Evolutionary conservation across 2,888 invertebrate species (phyloP).

Genomic region (Marasmarcha lunaedactyla): DNA sequence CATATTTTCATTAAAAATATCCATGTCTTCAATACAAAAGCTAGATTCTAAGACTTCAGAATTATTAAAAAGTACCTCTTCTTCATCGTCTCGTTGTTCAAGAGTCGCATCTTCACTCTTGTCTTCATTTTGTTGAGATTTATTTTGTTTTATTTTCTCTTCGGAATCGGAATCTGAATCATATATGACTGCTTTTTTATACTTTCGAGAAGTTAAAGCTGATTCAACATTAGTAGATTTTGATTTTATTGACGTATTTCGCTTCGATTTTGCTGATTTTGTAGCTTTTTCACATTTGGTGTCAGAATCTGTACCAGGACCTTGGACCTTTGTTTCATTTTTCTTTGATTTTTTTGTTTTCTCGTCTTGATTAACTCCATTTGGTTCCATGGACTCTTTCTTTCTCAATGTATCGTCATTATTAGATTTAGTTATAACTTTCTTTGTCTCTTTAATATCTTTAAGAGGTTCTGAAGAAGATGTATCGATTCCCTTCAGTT

Average conservation of each 20-base stretch:
- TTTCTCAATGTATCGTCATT: background rate
- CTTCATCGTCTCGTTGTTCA: background rate
- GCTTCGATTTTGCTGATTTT: slow-evolving; percentile 31
- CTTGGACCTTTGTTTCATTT: slow-evolving; percentile 2
- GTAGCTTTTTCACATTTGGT: slow-evolving; percentile 13
- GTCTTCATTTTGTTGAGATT: background rate
- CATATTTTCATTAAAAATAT: slow-evolving; percentile 45
- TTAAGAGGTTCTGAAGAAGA: slow-evolving; percentile 5
- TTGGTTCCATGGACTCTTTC: background rate
- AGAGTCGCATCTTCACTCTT: background rate
- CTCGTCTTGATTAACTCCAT: slow-evolving; percentile 1
- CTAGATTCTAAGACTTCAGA: slow-evolving; percentile 21
- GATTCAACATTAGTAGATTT: slow-evolving; percentile 9
- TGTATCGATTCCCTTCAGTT: slow-evolving; percentile 14
- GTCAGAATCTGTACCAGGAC: slow-evolving; percentile 4
- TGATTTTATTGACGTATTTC: slow-evolving; percentile 17
- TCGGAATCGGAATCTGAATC: slow-evolving; percentile 31
- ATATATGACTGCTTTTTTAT: slow-evolving; percentile 23
- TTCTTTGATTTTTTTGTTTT: background rate
- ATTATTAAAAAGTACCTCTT: slow-evolving; percentile 2
- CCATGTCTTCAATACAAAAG: slow-evolving; percentile 40
- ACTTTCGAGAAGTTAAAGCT: slow-evolving; percentile 20
- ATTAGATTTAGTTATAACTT: slow-evolving; percentile 8
- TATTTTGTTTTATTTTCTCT: slow-evolving; percentile 4
- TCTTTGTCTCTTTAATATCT: slow-evolving; percentile 12